phyloP scores from a whole-genome alignment of 1,140 invertebrate genomes.

The Philopotamus ludificatus region DNA sequence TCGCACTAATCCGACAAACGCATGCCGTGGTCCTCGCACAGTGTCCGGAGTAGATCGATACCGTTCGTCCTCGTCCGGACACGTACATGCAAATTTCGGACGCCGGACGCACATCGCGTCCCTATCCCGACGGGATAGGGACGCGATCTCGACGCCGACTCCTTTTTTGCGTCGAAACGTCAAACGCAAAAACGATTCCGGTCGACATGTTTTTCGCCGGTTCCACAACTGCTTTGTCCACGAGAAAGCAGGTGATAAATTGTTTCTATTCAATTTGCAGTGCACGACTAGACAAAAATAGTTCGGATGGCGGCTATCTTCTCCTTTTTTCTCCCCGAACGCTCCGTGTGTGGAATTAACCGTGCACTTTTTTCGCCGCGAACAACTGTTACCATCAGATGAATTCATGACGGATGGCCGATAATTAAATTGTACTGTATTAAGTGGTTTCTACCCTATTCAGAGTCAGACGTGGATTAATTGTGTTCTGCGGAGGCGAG shows the following conservation, averaged over 20 bases:
- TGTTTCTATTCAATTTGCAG: slow-evolving; percentile 29
- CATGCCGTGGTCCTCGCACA: background rate
- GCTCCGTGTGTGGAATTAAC: slow-evolving; percentile 10
- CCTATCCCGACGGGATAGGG: too few species aligned
- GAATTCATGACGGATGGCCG: background rate
- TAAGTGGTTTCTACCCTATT: too few species aligned
- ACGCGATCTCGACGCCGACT: too few species aligned
- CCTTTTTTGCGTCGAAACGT: background rate
- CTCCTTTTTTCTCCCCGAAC: background rate
- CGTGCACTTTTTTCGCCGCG: background rate
- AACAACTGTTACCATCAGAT: background rate
- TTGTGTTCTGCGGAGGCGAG: too few species aligned
- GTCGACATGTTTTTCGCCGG: background rate
- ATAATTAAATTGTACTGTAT: background rate
- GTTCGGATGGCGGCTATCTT: slow-evolving; percentile 4
- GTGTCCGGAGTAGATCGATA: too few species aligned
- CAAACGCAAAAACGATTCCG: slow-evolving; percentile 3
- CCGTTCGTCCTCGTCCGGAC: background rate
- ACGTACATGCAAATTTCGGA: background rate
- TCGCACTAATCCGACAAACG: background rate
- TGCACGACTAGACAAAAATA: slow-evolving; percentile 10
- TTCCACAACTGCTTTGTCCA: slow-evolving; percentile 16
- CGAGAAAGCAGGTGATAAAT: slow-evolving; percentile 23
- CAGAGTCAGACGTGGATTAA: too few species aligned
- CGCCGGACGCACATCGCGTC: background rate